Evolutionary conservation across 2,113 vertebrate genomes (phyloP).

Genomic region (Eira barbara): DNA sequence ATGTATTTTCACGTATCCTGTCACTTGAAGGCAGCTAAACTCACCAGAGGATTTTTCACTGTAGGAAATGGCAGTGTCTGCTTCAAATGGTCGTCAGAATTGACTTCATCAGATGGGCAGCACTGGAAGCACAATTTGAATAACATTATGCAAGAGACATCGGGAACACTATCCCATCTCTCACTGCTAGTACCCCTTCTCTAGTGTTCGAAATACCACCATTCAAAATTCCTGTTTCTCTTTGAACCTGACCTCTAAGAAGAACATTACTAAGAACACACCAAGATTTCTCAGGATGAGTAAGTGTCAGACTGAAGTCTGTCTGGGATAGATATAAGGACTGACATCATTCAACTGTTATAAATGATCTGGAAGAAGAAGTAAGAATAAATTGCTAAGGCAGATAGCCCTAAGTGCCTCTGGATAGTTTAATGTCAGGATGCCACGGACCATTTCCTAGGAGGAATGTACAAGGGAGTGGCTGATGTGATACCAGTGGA

Average conservation of each 20-base stretch:
- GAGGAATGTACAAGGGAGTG: not conserved
- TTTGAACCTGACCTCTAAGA: not conserved
- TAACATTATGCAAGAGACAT: not conserved
- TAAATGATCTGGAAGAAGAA: not conserved
- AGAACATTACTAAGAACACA: not conserved
- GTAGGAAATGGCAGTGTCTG: not conserved
- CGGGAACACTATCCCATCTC: too few species aligned
- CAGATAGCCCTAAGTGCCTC: not conserved
- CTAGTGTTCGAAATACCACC: not conserved
- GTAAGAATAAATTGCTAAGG: not conserved
- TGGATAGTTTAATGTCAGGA: slow-evolving; percentile 7
- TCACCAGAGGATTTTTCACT: not conserved
- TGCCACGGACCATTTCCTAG: not conserved
- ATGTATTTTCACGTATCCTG: not conserved
- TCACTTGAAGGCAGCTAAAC: not conserved
- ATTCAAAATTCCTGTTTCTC: not conserved
- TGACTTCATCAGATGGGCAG: not conserved
- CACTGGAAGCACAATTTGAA: not conserved
- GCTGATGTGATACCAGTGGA: not conserved
- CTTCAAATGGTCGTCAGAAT: not conserved
- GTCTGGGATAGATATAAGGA: not conserved
- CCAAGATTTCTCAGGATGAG: not conserved
- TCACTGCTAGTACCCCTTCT: not conserved
- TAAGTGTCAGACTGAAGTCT: not conserved
- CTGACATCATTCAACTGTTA: not conserved